Base-by-base conservation (phyloP, 1,140 invertebrate species). In the Tachypleus tridentatus region DNA sequence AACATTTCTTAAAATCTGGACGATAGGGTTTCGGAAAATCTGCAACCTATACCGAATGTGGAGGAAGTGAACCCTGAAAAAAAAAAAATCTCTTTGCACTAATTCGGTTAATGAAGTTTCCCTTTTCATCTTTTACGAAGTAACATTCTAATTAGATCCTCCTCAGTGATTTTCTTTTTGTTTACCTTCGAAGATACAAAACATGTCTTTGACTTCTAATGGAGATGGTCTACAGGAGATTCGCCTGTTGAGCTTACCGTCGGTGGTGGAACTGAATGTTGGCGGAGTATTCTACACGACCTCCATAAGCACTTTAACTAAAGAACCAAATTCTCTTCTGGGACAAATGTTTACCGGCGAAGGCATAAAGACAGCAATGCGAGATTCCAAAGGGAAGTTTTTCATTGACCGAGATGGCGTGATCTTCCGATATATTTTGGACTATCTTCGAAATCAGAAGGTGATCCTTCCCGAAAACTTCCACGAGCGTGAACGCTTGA, bases 381-480 rank as follows among this genome's bases (percentile, higher is more conserved):
- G 62, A 11, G 67, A 69, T 54, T 11, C 47, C 3, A 63, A 66
- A 60, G 67, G 67, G 11, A 49, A 62, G 9, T 65, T 61, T 73
- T 98, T 98, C 78, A 84, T 99, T 70, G 97, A 99, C 79, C 84
- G 97, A 51, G 96, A 99, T 77, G 97, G 97, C 3, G 91, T 96
- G 0, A 83, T 98, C 11, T 99, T 99, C 80, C 86, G 95, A 67
- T 98, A 97, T 77, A 85, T 99, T 53, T 81, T 99, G 64, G 96
- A 99, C 79, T 99, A 87, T 77, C 82, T 99, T 62, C 84, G 97
- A 60, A 93, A 94, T 78, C 85, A 89, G 73, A 86, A 86, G 64
- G 80, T 99, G 48, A 83, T 91, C 9, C 80, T 99, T 63, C 96
- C 97, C 0, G 95, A 98, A 73, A 93, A 92, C 70, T 99, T 99